These are phyloP conservation scores for Drosophila jambulina DNA, from an alignment of 1,140 invertebrate species.

Conservation along the genomic window DNA sequence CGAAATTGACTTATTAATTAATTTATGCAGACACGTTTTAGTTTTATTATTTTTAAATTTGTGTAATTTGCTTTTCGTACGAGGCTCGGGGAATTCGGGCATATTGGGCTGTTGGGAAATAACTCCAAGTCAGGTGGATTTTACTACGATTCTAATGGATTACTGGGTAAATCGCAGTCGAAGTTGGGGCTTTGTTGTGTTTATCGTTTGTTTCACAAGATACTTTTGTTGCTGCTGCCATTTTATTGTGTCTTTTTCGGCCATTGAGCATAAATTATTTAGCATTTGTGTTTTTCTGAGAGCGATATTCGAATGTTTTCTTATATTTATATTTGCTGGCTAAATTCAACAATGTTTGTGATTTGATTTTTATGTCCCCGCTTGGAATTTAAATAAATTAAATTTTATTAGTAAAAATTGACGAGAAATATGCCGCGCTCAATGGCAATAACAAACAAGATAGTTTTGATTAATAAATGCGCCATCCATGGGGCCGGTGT, in stretches of 20 bases:
- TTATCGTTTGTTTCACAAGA: conserved; percentile 50
- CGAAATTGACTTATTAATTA: conserved; percentile 84
- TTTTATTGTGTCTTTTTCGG: conserved; percentile 52
- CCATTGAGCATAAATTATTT: conserved; percentile 79
- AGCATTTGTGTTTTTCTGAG: conserved; percentile 53
- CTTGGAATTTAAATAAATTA: conserved; percentile 82
- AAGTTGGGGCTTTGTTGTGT: conserved; percentile 42
- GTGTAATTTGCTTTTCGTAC: conserved; percentile 74
- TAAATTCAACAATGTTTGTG: conserved; percentile 58
- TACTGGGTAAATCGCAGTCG: conserved; percentile 30
- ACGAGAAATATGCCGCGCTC: conserved; percentile 78
- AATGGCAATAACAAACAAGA: conserved; percentile 68
- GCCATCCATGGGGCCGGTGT: conserved; percentile 11
- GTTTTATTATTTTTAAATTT: conserved; percentile 84
- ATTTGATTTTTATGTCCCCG: conserved; percentile 56
- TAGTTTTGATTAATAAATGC: conserved; percentile 80
- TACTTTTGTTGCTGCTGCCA: conserved; percentile 44
- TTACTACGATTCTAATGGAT: conserved; percentile 10
- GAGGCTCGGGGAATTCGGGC: background rate
- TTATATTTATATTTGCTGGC: conserved; percentile 36
- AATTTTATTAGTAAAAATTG: conserved; percentile 82
- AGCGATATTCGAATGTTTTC: conserved; percentile 52
- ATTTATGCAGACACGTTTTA: conserved; percentile 85
- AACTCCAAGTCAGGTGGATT: conserved; percentile 2
- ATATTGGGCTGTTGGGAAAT: background rate